A percentile compares a stretch with the other conserved stretches of the same genome.
phyloP scores from a whole-genome alignment of 2,888 invertebrate genomes.

The Caenorhabditis macrosperma region DNA sequence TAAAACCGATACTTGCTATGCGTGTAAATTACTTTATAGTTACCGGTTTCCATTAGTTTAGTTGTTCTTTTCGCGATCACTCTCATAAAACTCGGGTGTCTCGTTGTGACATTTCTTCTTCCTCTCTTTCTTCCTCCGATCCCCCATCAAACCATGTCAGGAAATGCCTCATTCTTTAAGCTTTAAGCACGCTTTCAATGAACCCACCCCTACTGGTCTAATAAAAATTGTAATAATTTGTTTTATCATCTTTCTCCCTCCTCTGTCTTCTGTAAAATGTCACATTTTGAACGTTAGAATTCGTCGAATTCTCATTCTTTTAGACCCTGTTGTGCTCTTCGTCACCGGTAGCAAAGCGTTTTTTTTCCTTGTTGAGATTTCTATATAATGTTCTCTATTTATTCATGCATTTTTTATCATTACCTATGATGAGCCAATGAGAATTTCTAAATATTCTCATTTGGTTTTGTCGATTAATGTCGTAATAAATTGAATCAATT shows the following conservation, averaged over 20 bases:
- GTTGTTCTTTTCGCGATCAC: slow-evolving; percentile 4
- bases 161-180: slow-evolving; percentile 22
- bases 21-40: slow-evolving; percentile 19
- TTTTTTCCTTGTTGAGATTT: slow-evolving; percentile 35
- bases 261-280: slow-evolving; percentile 2
- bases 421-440: slow-evolving; percentile 23
- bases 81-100: slow-evolving; percentile 34
- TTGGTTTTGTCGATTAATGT: slow-evolving; percentile 40
- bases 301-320: background rate
- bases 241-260: slow-evolving; percentile 5
- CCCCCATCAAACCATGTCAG: slow-evolving; percentile 39
- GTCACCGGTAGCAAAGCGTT: slow-evolving; percentile 25
- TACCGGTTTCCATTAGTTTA: slow-evolving; percentile 42
- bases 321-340: slow-evolving; percentile 31
- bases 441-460: slow-evolving; percentile 2
- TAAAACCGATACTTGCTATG: background rate
- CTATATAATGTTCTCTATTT: slow-evolving; percentile 24
- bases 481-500: slow-evolving; percentile 55
- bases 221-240: slow-evolving; percentile 56
- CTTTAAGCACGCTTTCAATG: slow-evolving; percentile 44
- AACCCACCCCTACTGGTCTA: slow-evolving; percentile 36
- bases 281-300: background rate
- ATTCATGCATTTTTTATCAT: slow-evolving; percentile 35
- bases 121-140: slow-evolving; percentile 23
- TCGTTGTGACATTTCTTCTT: slow-evolving; percentile 42